Evolutionary conservation across 2,888 invertebrate genomes (phyloP), one percentile per base, ranked within the genome.

Genomic region (Shargacucullia verbasci): DNA sequence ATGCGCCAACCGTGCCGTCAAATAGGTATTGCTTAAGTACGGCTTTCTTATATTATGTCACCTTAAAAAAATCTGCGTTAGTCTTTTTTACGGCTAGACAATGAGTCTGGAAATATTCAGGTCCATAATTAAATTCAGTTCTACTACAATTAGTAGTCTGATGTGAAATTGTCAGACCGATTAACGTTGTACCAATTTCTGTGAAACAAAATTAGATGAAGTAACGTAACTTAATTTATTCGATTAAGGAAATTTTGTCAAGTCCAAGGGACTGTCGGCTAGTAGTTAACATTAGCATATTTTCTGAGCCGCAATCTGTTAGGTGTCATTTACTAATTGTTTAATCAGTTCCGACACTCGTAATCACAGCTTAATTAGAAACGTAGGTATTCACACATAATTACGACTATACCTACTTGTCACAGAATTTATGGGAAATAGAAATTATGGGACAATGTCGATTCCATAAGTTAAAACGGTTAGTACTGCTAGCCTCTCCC

Each of bases 271-370:
- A 31, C n/a, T 55, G 41, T 11, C 29, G 50, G 27, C 11, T 15
- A n/a, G 29, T 35, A 25, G 39, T 14, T 9, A 9, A 20, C 11
- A 62, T 62, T 62, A 53, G 29, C 57, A 62, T 62, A 62, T 57
- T 60, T 57, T 40, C 20, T 41, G 49, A 8, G 13, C 7, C 34
- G 1, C 20, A 31, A 3, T 27, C 40, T 48, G 57, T 53, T 40
- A 41, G 43, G 50, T 52, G 13, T 41, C 29, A 2, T n/a, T 29
- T 45, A 44, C 52, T 48, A 40, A 39, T 52, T 47, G 43, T 40
- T 29, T 47, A 38, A 47, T 38, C 46, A 43, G 20, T 46, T 33
- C 47, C 25, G 25, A n/a, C n/a, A n/a, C n/a, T 27, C 33, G 29
- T 15, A 39, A 41, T 41, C 41, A 27, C 41, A 27, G 13, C 27